These are phyloP conservation scores for Microcebus tavaratra DNA, from an alignment of 2,113 vertebrate species.

Conservation along the genomic window DNA sequence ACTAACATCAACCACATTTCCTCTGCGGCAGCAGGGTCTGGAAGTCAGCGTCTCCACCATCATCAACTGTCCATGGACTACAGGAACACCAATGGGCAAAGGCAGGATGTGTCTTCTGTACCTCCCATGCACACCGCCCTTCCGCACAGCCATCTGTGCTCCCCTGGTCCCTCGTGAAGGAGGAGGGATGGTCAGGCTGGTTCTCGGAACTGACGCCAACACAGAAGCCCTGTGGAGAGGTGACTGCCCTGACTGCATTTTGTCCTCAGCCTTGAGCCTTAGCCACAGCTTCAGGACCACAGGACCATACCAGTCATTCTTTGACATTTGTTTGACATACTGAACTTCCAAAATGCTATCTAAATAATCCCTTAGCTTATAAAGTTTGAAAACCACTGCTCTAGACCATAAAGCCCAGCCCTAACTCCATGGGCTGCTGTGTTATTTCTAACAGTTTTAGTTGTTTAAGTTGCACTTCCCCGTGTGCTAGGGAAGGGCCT, in stretches of 20 bases:
- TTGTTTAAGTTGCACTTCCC: background rate
- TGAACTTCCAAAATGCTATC: background rate
- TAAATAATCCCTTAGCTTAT: slow-evolving; percentile 1
- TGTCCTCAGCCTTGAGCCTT: background rate
- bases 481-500: background rate
- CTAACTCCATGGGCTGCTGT: background rate
- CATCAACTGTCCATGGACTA: background rate
- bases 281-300: background rate
- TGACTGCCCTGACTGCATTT: background rate
- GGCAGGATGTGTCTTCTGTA: background rate
- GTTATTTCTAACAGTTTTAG: background rate
- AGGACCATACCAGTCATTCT: background rate
- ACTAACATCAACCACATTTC: background rate
- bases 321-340: background rate
- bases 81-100: background rate
- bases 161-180: no score
- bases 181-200: background rate
- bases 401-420: background rate
- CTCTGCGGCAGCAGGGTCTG: background rate
- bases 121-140: background rate
- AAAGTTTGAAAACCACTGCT: slow-evolving; percentile 32
- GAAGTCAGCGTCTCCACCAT: background rate
- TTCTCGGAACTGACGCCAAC: background rate
- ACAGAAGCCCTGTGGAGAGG: background rate
- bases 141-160: background rate